phyloP scores from a whole-genome alignment of 2,888 invertebrate genomes.

The Drosophila merina region DNA sequence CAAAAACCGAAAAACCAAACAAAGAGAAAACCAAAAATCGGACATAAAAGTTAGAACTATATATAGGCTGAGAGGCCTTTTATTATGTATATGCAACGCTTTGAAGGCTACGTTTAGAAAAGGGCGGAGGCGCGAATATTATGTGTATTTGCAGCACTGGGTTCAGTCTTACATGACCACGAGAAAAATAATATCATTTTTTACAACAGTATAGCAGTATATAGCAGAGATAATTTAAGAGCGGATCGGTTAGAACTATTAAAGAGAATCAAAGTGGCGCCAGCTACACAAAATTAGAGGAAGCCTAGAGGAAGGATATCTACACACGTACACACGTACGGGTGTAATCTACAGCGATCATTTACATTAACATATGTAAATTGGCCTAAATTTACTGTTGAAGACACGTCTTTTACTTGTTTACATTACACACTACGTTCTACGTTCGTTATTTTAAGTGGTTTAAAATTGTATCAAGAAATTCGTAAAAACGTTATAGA shows the following conservation, averaged over 20 bases:
- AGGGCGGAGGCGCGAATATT: conserved; percentile 9
- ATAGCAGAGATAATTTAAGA: conserved; percentile 13
- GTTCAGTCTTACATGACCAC: conserved; percentile 65
- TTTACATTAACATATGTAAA: conserved; percentile 17
- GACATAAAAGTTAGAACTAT: conserved; percentile 63
- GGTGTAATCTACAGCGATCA: conserved; percentile 35
- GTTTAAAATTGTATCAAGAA: conserved; percentile 28
- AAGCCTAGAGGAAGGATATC: conserved; percentile 22
- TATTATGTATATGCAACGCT: conserved; percentile 68
- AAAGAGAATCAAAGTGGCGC: conserved; percentile 30
- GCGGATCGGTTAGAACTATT: conserved; percentile 72
- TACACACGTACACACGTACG: conserved; percentile 14
- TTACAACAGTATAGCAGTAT: conserved; percentile 64
- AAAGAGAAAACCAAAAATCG: conserved; percentile 44
- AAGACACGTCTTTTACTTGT: conserved; percentile 34
- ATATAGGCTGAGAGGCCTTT: conserved; percentile 53
- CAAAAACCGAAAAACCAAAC: conserved; percentile 14
- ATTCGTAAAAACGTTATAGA: conserved; percentile 76
- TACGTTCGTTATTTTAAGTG: conserved; percentile 13
- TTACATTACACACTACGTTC: conserved; percentile 12
- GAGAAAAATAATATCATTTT: conserved; percentile 67
- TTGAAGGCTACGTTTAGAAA: conserved; percentile 57
- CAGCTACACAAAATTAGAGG: conserved; percentile 18
- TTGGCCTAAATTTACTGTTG: conserved; percentile 44
- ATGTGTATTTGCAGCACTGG: conserved; percentile 48